These are phyloP conservation scores for Fragum whitleyi DNA, from an alignment of 2,888 invertebrate species.

Conservation along the genomic window DNA sequence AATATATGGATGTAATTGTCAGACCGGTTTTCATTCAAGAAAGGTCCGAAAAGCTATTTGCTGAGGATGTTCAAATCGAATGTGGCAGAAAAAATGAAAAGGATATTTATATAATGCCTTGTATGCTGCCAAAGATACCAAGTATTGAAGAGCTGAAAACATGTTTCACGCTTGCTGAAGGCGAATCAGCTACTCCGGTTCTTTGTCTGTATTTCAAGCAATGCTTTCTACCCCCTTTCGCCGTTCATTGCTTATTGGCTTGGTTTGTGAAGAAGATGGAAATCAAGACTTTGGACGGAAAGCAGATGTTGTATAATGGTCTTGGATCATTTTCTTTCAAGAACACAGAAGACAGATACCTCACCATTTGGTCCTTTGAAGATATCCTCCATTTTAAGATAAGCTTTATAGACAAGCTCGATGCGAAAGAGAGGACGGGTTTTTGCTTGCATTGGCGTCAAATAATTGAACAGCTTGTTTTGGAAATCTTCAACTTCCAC, in stretches of 20 bases:
- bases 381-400: neutral
- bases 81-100: neutral
- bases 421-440: neutral
- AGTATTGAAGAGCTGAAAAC: neutral
- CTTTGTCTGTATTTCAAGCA: constrained; percentile 4
- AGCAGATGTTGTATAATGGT: neutral
- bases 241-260: neutral
- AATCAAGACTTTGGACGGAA: neutral
- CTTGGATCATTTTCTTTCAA: neutral
- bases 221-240: constrained; percentile 1
- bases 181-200: neutral
- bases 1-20: constrained; percentile 5
- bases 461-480: neutral
- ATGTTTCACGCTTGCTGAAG: neutral
- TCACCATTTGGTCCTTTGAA: neutral
- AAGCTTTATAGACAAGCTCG: neutral
- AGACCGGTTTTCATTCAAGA: neutral
- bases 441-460: neutral
- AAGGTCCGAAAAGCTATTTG: too few relatives aligned
- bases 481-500: constrained; percentile 6
- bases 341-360: neutral
- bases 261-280: neutral
- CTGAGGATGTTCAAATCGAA: too few relatives aligned
- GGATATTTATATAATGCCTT: constrained; percentile 10
- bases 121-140: neutral